A percentile compares a stretch with the other conserved stretches of the same genome.
Evolutionary conservation across 2,888 invertebrate genomes (phyloP).

Genomic region (Meteorus cinctellus): DNA sequence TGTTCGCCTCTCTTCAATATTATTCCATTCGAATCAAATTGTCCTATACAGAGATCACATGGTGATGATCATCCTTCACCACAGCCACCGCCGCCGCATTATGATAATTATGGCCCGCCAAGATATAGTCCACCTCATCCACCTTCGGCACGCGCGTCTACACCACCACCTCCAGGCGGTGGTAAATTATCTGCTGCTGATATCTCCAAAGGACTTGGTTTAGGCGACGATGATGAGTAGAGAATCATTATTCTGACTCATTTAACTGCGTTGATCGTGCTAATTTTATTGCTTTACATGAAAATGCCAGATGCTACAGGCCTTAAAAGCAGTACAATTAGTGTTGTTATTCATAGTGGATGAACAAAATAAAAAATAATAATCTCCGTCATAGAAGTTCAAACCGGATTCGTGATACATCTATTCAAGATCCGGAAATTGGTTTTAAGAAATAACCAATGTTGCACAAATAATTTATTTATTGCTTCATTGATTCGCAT

Average conservation of each 20-base stretch:
- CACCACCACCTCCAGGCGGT: slow-evolving; percentile 57
- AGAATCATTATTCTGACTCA: neutral
- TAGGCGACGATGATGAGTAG: slow-evolving; percentile 58
- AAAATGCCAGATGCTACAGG: neutral
- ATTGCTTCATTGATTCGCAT: neutral
- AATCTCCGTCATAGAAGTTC: slow-evolving; percentile 13
- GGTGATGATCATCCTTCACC: slow-evolving; percentile 51
- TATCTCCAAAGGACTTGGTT: slow-evolving; percentile 69
- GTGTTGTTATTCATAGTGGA: neutral
- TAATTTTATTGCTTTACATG: neutral
- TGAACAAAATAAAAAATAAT: neutral
- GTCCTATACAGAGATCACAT: slow-evolving; percentile 55
- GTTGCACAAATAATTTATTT: slow-evolving; percentile 8
- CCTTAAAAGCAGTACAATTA: neutral
- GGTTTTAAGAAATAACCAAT: neutral
- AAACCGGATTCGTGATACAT: neutral
- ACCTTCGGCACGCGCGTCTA: slow-evolving; percentile 53
- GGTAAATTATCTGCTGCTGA: slow-evolving; percentile 67
- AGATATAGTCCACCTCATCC: slow-evolving; percentile 48
- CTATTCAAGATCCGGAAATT: neutral
- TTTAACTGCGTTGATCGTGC: neutral
- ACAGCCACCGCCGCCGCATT: slow-evolving; percentile 51
- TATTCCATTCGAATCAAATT: slow-evolving; percentile 23
- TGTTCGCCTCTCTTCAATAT: neutral
- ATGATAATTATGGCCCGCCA: slow-evolving; percentile 48